Percentiles rank a stretch among this genome's conserved stretches.
phyloP scores from a whole-genome alignment of 2,888 invertebrate species.

The Thalpophila matura region DNA sequence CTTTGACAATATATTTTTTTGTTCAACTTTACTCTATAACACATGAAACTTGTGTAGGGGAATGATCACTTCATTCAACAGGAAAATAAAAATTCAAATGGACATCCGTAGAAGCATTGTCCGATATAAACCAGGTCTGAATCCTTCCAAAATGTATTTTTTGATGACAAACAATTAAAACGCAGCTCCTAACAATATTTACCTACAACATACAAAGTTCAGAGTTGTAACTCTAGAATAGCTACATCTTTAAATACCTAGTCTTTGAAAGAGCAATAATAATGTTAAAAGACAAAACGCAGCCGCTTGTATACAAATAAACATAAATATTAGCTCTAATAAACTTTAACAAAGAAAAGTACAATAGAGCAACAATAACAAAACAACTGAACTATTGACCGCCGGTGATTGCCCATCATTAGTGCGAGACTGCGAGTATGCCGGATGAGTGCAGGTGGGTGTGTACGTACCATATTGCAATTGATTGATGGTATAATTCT shows the following conservation, averaged over 20 bases:
- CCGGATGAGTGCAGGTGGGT: constrained; percentile 76
- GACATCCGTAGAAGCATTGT: too few relatives aligned
- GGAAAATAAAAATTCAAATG: too few relatives aligned
- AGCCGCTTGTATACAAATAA: constrained; percentile 17
- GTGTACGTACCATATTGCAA: constrained; percentile 77
- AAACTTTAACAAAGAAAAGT: constrained; percentile 53
- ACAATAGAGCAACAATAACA: constrained; percentile 60
- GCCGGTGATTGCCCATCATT: constrained; percentile 75
- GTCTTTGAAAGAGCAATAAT: constrained; percentile 14
- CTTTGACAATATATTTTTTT: neutral
- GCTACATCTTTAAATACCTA: neutral
- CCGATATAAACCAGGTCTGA: too few relatives aligned
- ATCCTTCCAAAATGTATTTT: too few relatives aligned
- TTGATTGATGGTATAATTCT: constrained; percentile 87
- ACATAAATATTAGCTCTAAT: constrained; percentile 49
- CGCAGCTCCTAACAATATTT: too few relatives aligned
- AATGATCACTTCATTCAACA: neutral
- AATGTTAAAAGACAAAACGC: constrained; percentile 25
- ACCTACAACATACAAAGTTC: too few relatives aligned
- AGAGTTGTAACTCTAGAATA: neutral
- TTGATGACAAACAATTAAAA: too few relatives aligned
- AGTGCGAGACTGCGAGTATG: constrained; percentile 61
- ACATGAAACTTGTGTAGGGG: neutral
- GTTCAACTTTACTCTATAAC: neutral
- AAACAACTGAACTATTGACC: constrained; percentile 78